Evolutionary conservation across 2,113 vertebrate genomes (phyloP), one percentile per base, ranked within the genome.

Genomic region (Tyrannus savana): DNA sequence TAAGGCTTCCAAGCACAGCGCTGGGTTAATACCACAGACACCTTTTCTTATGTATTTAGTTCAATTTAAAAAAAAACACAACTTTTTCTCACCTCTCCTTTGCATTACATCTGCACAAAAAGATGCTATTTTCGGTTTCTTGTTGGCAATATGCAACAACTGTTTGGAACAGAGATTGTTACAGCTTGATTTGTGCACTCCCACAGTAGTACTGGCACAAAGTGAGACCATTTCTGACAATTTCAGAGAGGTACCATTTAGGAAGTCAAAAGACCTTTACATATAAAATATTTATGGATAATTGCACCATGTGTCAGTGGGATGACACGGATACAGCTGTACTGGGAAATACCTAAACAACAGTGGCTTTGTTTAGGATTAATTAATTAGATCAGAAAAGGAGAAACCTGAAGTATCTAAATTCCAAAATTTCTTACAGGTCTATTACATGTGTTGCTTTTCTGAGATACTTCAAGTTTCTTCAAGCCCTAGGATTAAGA

Each of bases 41-140:
- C 0, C 1, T 7, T 46, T 22, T 11, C 5, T 3, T 13, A n/a
- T 11, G 12, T 19, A 39, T 79, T 64, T 64, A 68, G 8, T 67
- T 62, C 8, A 47, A 12, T 22, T 41, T n/a, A 3, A 31, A 66
- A 74, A 74, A 60, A 64, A 27, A 14, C 14, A 55, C 11, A 12
- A 10, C 33, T 58, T 88, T 39, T 73, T 6, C 23, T 84, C 1
- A 2, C 11, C 12, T 63, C 27, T n/a, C 14, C 22, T 52, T 69
- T 62, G 9, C 17, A 17, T 35, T 66, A 6, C 17, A 74, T 62
- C 10, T 60, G 35, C 28, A 23, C 10, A 62, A 17, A 80, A 39
- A 11, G 12, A 6, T 18, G 3, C 5, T 60, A 21, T 18, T 58
- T 85, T 79, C 46, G 67, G 27, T 24, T 80, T 30, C 30, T 39